These are phyloP conservation scores for Lagocephalus sceleratus DNA, from an alignment of 2,797 vertebrate genomes.

Conservation along the genomic window DNA sequence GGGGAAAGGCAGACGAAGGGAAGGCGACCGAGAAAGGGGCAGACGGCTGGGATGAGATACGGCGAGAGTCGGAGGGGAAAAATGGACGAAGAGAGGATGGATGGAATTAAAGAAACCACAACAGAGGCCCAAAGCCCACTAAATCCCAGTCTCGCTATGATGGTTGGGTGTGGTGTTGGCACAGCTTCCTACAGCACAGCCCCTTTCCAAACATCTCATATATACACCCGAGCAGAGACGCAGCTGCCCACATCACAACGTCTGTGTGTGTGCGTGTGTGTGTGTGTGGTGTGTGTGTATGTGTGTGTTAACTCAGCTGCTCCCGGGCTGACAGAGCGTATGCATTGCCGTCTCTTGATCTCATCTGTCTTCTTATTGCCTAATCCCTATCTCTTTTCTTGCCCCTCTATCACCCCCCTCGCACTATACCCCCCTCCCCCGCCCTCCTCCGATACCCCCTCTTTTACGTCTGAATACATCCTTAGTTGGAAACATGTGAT, in stretches of 20 bases:
- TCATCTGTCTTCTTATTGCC: constrained; percentile 69
- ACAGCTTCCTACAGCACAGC: constrained; percentile 58
- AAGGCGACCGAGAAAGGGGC: constrained; percentile 50
- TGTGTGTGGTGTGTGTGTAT: constrained; percentile 26
- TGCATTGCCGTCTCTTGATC: constrained; percentile 62
- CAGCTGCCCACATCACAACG: constrained; percentile 65
- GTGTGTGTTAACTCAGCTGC: constrained; percentile 53
- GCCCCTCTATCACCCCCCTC: constrained; percentile 13
- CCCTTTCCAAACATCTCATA: constrained; percentile 65
- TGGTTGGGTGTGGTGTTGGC: constrained; percentile 66
- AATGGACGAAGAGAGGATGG: constrained; percentile 11
- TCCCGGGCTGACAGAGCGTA: constrained; percentile 57
- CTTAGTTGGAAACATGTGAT: constrained; percentile 16
- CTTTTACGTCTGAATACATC: constrained; percentile 35
- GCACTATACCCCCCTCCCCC: constrained; percentile 2
- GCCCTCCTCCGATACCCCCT: constrained; percentile 18
- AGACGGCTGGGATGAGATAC: constrained; percentile 44
- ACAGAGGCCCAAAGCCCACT: constrained; percentile 61
- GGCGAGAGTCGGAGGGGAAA: constrained; percentile 46
- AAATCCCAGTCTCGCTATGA: constrained; percentile 58
- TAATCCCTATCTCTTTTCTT: constrained; percentile 49
- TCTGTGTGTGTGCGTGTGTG: constrained; percentile 17
- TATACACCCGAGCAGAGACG: constrained; percentile 58
- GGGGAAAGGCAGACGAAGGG: constrained; percentile 42
- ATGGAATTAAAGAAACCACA: constrained; percentile 69